Evolutionary conservation across 1,140 invertebrate genomes (phyloP).

Genomic region (Thaumetopoea pityocampa): DNA sequence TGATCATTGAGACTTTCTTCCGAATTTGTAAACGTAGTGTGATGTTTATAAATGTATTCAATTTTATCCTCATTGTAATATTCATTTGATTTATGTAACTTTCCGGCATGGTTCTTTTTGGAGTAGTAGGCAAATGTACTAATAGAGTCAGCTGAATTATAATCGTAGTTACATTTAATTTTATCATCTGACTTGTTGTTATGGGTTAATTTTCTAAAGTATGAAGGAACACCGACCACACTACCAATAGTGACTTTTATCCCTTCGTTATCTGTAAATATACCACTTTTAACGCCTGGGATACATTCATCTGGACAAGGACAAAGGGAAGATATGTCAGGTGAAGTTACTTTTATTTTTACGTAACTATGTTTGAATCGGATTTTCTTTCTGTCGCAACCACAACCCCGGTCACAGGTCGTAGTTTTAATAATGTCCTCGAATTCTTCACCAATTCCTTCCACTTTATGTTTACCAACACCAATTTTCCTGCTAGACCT

Average conservation of each 20-base stretch:
- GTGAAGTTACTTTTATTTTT: constrained; percentile 56
- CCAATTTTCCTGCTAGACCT: constrained; percentile 21
- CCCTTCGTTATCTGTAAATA: constrained; percentile 51
- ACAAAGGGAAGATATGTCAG: constrained; percentile 50
- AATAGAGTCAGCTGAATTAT: too few relatives aligned
- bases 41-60: too few relatives aligned
- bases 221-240: constrained; percentile 29
- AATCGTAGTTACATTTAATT: background rate
- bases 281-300: constrained; percentile 43
- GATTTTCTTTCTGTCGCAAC: constrained; percentile 59
- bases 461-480: constrained; percentile 18
- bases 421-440: constrained; percentile 45
- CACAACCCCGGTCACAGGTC: constrained; percentile 49
- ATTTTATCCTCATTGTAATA: too few relatives aligned
- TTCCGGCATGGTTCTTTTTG: too few relatives aligned
- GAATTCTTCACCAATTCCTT: constrained; percentile 37
- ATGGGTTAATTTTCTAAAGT: background rate
- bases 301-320: constrained; percentile 50
- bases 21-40: too few relatives aligned
- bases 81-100: too few relatives aligned
- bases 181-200: background rate
- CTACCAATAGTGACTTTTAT: constrained; percentile 55
- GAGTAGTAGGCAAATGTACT: too few relatives aligned
- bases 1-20: too few relatives aligned
- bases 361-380: constrained; percentile 58